Conservation (phyloP, 1,140 invertebrate genomes). For the Arctopsyche grandis region DNA sequence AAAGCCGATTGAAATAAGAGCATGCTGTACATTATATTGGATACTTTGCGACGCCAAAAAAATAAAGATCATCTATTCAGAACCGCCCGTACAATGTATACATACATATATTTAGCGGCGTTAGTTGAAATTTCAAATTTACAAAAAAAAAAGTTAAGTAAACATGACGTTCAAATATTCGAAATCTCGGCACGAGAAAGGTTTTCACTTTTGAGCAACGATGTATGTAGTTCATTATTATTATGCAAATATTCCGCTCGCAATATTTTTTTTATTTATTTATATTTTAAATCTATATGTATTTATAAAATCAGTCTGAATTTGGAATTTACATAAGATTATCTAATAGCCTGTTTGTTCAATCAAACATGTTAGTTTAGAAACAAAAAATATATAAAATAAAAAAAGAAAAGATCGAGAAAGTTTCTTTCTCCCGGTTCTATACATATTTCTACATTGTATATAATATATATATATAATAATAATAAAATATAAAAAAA, state of each 20-base stretch:
- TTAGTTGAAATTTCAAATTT: slow-evolving; percentile 28
- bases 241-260: background rate
- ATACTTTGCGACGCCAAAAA: no score
- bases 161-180: slow-evolving; percentile 37
- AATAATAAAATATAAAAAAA: no score
- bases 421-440: background rate
- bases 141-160: slow-evolving; percentile 10
- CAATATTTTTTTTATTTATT: background rate
- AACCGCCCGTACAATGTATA: background rate
- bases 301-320: slow-evolving; percentile 44
- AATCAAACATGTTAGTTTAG: background rate
- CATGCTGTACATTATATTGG: no score
- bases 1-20: background rate
- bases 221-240: background rate
- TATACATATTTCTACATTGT: slow-evolving; percentile 22
- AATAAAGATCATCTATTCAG: no score
- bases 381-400: no score
- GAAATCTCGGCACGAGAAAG: background rate
- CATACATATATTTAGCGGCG: slow-evolving; percentile 23
- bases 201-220: background rate
- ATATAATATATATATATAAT: slow-evolving; percentile 17
- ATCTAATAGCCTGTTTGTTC: slow-evolving; percentile 18
- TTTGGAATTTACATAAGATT: slow-evolving; percentile 33
- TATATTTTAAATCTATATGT: slow-evolving; percentile 18
- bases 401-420: background rate